Percentiles rank a stretch among this genome's conserved stretches.
phyloP scores from a whole-genome alignment of 1,140 invertebrate genomes.

The Paraescarpia echinospica region DNA sequence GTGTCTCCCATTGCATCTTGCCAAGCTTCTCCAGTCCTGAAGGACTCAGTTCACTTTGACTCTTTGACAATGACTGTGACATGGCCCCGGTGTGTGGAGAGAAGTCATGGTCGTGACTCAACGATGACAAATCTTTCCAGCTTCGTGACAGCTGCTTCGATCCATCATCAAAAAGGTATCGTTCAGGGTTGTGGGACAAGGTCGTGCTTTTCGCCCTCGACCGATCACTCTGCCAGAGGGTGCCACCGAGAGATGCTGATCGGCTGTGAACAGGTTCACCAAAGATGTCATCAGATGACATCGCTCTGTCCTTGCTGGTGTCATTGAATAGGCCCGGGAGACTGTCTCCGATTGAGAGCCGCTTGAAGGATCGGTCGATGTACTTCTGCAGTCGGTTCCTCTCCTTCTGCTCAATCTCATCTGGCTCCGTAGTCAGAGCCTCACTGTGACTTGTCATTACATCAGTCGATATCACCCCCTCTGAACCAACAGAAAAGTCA shows the following conservation, averaged over 20 bases:
- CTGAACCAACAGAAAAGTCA: not conserved
- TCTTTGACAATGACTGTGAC: not conserved
- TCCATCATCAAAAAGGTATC: not conserved
- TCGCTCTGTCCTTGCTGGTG: not conserved
- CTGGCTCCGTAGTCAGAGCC: not conserved
- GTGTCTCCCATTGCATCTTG: not conserved
- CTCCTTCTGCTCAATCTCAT: not conserved
- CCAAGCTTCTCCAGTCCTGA: not conserved
- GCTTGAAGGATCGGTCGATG: slow-evolving; percentile 6
- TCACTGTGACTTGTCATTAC: not conserved
- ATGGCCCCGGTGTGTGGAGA: not conserved
- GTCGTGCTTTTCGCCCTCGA: not conserved
- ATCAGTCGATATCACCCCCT: not conserved
- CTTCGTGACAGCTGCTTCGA: not conserved
- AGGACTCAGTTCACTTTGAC: not conserved
- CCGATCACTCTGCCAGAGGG: not conserved
- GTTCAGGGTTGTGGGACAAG: not conserved
- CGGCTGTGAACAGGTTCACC: not conserved
- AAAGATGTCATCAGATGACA: not conserved
- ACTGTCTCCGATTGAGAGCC: not conserved
- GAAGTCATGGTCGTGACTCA: not conserved
- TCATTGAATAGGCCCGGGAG: not conserved
- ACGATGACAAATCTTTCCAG: not conserved
- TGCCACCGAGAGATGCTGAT: not conserved
- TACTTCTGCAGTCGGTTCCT: slow-evolving; percentile 9